Evolutionary conservation across 2,888 invertebrate species (phyloP), one percentile per base, ranked within the genome.

Genomic region (Hedychridium roseum): DNA sequence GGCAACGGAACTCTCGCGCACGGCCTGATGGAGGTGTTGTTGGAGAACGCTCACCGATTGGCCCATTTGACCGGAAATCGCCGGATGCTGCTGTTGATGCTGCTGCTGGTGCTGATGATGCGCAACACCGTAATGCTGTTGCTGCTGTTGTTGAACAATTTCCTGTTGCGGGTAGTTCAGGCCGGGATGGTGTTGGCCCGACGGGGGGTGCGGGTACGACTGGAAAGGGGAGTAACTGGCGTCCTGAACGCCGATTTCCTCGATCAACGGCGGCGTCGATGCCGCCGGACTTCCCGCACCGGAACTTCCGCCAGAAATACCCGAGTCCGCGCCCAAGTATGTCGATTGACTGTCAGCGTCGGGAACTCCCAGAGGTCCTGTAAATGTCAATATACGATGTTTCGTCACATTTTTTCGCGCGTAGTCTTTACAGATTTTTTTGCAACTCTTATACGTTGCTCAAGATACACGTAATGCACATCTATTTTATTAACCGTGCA

Each of bases 251-350:
- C 78, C 76, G 31, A 78, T 71, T 42, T 78, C 78, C 40, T 78
- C 78, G 57, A 78, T 74, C 12, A 77, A 53, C 6, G 78, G 78
- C 14, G 78, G 77, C 9, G 76, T 77, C 15, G 78, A 77, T 0
- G 75, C 76, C 15, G 75, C 70, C 0, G 77, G 76, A 57, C 78
- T 78, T 28, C 75, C 78, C 2, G 78, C 73, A 1, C 74, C 74
- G 1, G 77, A 77, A 61, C 78, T 78, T 23, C 76, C 70, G 2
- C 78, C 78, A 11, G 78, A 78, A 36, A 77, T 77, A 6, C 76
- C 77, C 3, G 78, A 78, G 47, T 78, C 78, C 12, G 71, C 76
- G 3, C 72, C 73, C 76, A 77, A 78, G 20, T 76, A 78, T 1
- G 71, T 66, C 17, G 75, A 76, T 34, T 76, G 77, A 44, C 71